A percentile compares a stretch with the other conserved stretches of the same genome.
phyloP scores from a whole-genome alignment of 2,888 invertebrate genomes.

The Lasius platythorax region DNA sequence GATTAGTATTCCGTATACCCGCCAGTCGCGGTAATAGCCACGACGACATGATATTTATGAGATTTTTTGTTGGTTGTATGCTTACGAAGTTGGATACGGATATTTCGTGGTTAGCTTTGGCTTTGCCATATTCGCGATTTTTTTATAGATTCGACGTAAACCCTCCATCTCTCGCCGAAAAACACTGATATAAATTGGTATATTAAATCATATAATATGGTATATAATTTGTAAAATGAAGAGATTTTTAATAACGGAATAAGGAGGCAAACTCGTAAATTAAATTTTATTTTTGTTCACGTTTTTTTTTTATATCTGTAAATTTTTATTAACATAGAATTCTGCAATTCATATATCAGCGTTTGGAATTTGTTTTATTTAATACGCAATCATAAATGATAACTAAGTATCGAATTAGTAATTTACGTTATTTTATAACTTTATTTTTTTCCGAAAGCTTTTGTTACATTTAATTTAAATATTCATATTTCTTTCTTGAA shows the following conservation, averaged over 20 bases:
- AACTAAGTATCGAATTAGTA: not conserved
- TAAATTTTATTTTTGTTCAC: not conserved
- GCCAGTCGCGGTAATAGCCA: conserved; percentile 36
- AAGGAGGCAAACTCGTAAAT: not conserved
- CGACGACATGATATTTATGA: conserved; percentile 50
- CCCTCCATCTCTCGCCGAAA: conserved; percentile 1
- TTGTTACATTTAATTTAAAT: not conserved
- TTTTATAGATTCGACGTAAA: conserved; percentile 30
- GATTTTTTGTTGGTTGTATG: conserved; percentile 38
- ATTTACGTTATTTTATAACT: not conserved
- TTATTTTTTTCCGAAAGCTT: not conserved
- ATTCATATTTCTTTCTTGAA: not conserved
- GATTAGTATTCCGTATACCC: conserved; percentile 40
- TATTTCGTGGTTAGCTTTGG: conserved; percentile 37
- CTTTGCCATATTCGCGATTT: conserved; percentile 37
- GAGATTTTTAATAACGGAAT: not conserved
- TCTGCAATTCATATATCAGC: not conserved
- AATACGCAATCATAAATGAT: not conserved
- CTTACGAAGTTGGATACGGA: conserved; percentile 32
- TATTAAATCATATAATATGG: conserved; percentile 11
- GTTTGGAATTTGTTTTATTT: conserved; percentile 9
- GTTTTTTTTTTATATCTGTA: not conserved
- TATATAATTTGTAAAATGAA: conserved; percentile 8
- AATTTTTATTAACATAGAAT: not conserved
- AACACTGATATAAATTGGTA: conserved; percentile 15